These are phyloP conservation scores for Chorisops tibialis DNA, from an alignment of 2,888 invertebrate species.

Conservation along the genomic window DNA sequence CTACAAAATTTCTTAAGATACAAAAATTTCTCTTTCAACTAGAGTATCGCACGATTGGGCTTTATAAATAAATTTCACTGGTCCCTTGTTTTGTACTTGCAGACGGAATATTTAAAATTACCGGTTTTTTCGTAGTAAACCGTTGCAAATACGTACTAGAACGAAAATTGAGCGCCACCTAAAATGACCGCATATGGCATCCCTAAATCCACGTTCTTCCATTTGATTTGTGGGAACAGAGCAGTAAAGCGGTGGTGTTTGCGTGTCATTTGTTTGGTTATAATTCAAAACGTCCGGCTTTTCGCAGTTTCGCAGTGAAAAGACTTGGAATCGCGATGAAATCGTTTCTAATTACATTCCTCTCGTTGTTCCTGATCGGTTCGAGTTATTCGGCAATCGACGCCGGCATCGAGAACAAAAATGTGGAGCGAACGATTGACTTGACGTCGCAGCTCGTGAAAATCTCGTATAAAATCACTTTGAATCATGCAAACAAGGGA, in stretches of 20 bases:
- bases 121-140: too few species aligned
- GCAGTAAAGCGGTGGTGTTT: neutral
- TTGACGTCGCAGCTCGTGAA: conserved; percentile 86
- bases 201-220: conserved; percentile 1
- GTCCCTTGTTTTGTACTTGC: too few species aligned
- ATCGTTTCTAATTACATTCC: neutral
- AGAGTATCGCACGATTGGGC: too few species aligned
- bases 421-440: conserved; percentile 84
- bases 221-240: conserved; percentile 1
- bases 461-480: conserved; percentile 70
- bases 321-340: neutral
- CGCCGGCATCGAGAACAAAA: conserved; percentile 64
- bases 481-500: conserved; percentile 78
- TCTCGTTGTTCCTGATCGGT: neutral
- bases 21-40: too few species aligned
- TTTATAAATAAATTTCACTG: too few species aligned
- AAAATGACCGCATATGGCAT: conserved; percentile 5
- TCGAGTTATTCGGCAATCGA: conserved; percentile 46
- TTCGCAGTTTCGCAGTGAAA: neutral
- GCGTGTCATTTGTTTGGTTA: conserved; percentile 13
- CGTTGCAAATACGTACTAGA: too few species aligned
- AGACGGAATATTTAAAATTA: too few species aligned
- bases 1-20: too few species aligned
- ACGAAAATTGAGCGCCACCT: too few species aligned
- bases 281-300: neutral